phyloP scores from a whole-genome alignment of 2,113 vertebrate species.

The Nesospiza acunhae region DNA sequence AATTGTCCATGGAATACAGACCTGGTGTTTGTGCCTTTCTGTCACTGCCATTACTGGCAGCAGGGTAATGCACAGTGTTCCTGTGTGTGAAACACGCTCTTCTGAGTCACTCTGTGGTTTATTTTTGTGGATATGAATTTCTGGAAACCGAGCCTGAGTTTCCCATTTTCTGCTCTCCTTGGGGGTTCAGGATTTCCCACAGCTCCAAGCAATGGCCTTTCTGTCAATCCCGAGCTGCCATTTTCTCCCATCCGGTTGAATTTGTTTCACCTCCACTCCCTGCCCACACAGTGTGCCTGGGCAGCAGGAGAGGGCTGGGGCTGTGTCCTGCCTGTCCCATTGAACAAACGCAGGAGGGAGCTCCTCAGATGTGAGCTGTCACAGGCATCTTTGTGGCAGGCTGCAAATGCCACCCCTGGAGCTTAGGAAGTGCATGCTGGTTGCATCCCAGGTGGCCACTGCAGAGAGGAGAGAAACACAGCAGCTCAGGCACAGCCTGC shows the following conservation, averaged over 20 bases:
- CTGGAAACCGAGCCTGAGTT: neutral
- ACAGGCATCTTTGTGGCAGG: neutral
- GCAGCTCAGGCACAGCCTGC: neutral
- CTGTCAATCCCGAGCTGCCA: neutral
- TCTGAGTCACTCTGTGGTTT: slow-evolving; percentile 21
- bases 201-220: neutral
- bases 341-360: neutral
- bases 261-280: neutral
- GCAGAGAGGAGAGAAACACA: neutral
- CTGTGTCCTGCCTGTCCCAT: neutral
- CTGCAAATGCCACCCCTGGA: neutral
- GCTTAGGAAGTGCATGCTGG: neutral
- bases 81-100: neutral
- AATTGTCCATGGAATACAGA: neutral
- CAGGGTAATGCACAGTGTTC: neutral
- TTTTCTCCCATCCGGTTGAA: neutral
- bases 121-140: neutral
- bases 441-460: neutral
- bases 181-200: neutral
- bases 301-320: neutral
- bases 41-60: slow-evolving; percentile 8
- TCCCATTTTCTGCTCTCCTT: neutral
- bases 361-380: neutral
- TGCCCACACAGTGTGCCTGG: neutral
- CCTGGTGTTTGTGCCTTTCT: neutral